Evolutionary conservation across 2,113 vertebrate genomes (phyloP).

Genomic region (Felis catus): F.catus_Fca126_mat1.0 CM031413.1:83981501-83982000

Average conservation of each 20-base stretch:
- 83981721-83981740: constrained; percentile 31
- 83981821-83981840: background rate
- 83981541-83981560: constrained; percentile 76
- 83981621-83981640: constrained; percentile 58
- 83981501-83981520: constrained; percentile 70
- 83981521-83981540: constrained; percentile 62
- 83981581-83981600: constrained; percentile 59
- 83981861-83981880: background rate
- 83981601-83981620: constrained; percentile 67
- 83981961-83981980: constrained; percentile 23
- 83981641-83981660: constrained; percentile 68
- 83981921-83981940: background rate
- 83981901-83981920: background rate
- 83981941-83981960: background rate
- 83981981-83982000: constrained; percentile 30
- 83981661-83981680: constrained; percentile 55
- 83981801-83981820: constrained; percentile 33
- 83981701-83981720: constrained; percentile 43
- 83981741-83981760: constrained; percentile 35
- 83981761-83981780: constrained; percentile 24
- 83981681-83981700: constrained; percentile 59
- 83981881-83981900: background rate
- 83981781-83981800: background rate
- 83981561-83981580: constrained; percentile 54
- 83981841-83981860: background rate